These are phyloP conservation scores for Palythoa heliodiscus DNA, from an alignment of 92 coral and sea anemone species.

Conservation along the genomic window DNA sequence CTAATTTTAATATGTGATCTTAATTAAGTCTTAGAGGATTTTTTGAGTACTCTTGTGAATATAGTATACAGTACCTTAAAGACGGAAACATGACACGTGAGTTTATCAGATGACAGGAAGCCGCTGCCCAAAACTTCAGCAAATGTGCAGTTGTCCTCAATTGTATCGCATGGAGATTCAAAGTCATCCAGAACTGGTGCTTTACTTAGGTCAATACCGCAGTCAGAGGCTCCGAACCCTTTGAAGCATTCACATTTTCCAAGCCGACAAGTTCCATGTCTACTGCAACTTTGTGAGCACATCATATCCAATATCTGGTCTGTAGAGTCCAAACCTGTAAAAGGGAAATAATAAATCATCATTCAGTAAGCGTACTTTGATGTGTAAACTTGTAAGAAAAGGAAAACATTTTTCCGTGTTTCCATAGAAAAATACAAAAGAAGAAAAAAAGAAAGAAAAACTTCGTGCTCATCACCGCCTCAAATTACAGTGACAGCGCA, in stretches of 20 bases:
- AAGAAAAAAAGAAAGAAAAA: no score
- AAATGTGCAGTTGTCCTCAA: slow-evolving; percentile 1
- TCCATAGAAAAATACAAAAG: neutral
- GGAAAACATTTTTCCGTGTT: no score
- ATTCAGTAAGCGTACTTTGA: neutral
- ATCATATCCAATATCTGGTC: neutral
- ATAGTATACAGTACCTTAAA: slow-evolving; percentile 4
- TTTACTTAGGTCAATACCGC: slow-evolving; percentile 29
- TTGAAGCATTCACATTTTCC: slow-evolving; percentile 12
- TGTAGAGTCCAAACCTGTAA: neutral
- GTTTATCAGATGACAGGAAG: slow-evolving; percentile 12
- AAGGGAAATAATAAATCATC: neutral
- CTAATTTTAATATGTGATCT: no score
- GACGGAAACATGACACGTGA: slow-evolving; percentile 29
- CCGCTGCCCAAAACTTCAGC: slow-evolving; percentile 35
- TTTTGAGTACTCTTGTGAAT: no score
- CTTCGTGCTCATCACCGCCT: no score
- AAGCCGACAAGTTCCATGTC: slow-evolving; percentile 17
- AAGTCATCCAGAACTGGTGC: slow-evolving; percentile 19
- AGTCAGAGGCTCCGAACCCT: slow-evolving; percentile 37
- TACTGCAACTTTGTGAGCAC: slow-evolving; percentile 14
- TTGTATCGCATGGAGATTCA: slow-evolving; percentile 23
- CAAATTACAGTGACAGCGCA: no score
- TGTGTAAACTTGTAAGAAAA: neutral
- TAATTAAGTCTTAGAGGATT: no score